Base-by-base conservation (phyloP, 1,140 invertebrate genomes). In the Rhynchophorus ferrugineus region DNA sequence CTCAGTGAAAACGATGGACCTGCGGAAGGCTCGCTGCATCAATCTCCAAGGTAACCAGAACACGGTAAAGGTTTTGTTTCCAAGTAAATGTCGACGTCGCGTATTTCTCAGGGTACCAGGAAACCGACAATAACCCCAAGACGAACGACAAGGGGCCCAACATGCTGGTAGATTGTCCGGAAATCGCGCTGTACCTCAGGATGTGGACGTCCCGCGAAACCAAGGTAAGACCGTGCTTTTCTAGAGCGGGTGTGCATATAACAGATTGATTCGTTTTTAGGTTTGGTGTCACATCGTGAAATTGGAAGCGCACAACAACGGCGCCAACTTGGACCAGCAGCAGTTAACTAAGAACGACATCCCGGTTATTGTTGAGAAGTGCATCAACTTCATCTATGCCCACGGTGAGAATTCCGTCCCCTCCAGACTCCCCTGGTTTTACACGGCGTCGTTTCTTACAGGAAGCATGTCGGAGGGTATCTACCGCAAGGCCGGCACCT, bases 301-400 rank as follows among this genome's bases (percentile, higher is more conserved):
- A 60, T 71, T 82, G 50, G 84, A 84, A 5, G 83, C 87, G 0
- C 79, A 84, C 41, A 81, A 82, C 56, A 90, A 88, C 68, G 88
- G 89, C 7, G 74, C 80, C 1, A 72, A 76, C 3, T 71, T 95
- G 37, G 75, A 82, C 34, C 85, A 93, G 58, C 89, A 93, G 66
- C 89, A 92, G 66, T 70, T 94, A 19, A 92, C 88, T 3, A 81
- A 83, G 58, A 86, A 91, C 54, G 81, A 91, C 67, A 79, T 94
- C 20, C 91, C 91, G 17, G 85, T 89, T 11, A 82, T 94, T 46
- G 85, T 95, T 1, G 88, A 93, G 58, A 92, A 91, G 67, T 94
- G 90, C 69, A 82, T 93, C 34, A 90, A 87, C 62, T 92, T 91
- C 62, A 82, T 94, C 49, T 88, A 87, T 59, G 79, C 82, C 11